These are phyloP conservation scores for Lethenteron reissneri DNA, from an alignment of 2,113 vertebrate species.

Conservation along the genomic window DNA sequence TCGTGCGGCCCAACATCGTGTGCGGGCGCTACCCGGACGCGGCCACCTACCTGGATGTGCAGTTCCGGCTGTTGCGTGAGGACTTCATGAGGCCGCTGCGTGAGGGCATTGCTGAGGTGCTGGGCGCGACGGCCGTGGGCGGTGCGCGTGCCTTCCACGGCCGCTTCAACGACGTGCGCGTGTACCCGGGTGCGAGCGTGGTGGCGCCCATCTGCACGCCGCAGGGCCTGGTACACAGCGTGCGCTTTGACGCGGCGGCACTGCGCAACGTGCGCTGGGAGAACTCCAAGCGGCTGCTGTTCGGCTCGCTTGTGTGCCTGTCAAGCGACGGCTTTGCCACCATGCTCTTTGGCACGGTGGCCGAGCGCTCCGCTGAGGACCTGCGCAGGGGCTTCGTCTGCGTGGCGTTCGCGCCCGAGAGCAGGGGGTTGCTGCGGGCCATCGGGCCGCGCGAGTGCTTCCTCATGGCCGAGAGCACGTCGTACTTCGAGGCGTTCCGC, in stretches of 20 bases:
- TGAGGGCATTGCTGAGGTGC: constrained; percentile 48
- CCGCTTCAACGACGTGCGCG: constrained; percentile 50
- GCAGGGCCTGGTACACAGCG: constrained; percentile 39
- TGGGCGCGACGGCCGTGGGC: constrained; percentile 22
- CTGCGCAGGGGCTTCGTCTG: constrained; percentile 35
- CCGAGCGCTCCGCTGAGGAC: constrained; percentile 30
- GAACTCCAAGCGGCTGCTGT: constrained; percentile 64
- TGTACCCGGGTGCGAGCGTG: constrained; percentile 45
- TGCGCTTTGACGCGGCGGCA: constrained; percentile 46
- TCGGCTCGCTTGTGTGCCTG: constrained; percentile 66
- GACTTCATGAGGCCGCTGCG: constrained; percentile 68
- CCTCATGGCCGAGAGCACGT: constrained; percentile 71
- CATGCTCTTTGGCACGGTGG: constrained; percentile 60
- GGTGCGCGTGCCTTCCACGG: constrained; percentile 20
- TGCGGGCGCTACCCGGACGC: constrained; percentile 34
- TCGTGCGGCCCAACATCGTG: constrained; percentile 48
- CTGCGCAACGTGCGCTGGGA: constrained; percentile 49
- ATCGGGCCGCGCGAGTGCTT: not conserved
- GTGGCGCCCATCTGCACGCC: constrained; percentile 33
- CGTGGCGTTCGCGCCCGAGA: constrained; percentile 44
- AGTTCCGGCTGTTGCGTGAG: constrained; percentile 73
- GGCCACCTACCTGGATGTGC: constrained; percentile 58
- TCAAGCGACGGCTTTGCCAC: constrained; percentile 62
- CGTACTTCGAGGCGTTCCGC: constrained; percentile 77
- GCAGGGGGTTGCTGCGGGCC: constrained; percentile 24